phyloP scores from a whole-genome alignment of 1,140 invertebrate species.

The Drosophila tropicalis region DNA sequence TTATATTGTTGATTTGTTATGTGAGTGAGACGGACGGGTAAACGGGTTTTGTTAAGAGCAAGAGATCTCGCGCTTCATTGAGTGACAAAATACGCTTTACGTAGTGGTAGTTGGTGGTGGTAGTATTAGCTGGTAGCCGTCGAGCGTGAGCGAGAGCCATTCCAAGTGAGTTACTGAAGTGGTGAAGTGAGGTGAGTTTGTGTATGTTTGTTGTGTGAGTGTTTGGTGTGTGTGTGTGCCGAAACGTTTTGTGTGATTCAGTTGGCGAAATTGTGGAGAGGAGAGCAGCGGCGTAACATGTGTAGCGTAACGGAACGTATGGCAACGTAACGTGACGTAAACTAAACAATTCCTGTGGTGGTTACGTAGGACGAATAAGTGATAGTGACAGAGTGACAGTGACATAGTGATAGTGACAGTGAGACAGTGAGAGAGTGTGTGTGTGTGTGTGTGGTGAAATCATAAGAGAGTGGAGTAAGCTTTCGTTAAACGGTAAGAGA shows the following conservation, averaged over 20 bases:
- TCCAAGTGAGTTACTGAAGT: slow-evolving; percentile 15
- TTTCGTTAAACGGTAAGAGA: slow-evolving; percentile 18
- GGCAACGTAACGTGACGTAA: slow-evolving; percentile 15
- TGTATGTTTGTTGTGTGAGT: neutral
- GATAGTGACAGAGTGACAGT: slow-evolving; percentile 29
- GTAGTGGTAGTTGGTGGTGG: neutral
- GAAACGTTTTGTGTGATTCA: slow-evolving; percentile 50
- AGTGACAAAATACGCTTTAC: slow-evolving; percentile 11
- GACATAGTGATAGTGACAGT: slow-evolving; percentile 34
- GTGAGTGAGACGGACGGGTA: slow-evolving; percentile 3
- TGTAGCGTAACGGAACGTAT: slow-evolving; percentile 19
- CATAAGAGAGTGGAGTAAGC: slow-evolving; percentile 23
- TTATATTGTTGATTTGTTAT: neutral
- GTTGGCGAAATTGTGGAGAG: slow-evolving; percentile 32
- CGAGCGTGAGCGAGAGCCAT: slow-evolving; percentile 22
- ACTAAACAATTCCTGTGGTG: slow-evolving; percentile 24
- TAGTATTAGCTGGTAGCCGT: slow-evolving; percentile 9
- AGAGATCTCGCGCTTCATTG: neutral
- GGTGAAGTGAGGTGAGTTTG: neutral
- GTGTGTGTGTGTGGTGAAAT: slow-evolving; percentile 26
- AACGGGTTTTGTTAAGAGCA: neutral
- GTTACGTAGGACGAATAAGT: slow-evolving; percentile 22
- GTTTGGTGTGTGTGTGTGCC: neutral
- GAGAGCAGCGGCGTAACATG: slow-evolving; percentile 19
- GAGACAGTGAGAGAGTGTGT: slow-evolving; percentile 32